Evolutionary conservation across 2,797 vertebrate genomes (phyloP).

Genomic region (Urosaurus nigricauda): DNA sequence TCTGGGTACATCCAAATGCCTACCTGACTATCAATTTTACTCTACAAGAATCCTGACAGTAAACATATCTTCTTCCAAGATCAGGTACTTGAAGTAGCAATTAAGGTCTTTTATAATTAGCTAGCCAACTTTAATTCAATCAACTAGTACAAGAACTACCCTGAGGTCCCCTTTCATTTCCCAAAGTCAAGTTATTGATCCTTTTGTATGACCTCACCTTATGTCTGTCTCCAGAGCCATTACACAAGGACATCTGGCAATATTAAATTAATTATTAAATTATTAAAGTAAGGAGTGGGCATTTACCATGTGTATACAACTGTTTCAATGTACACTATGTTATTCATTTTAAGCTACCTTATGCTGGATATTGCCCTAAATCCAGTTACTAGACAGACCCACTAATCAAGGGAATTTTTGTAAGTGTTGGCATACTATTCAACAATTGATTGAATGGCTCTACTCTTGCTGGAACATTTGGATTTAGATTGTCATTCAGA

Average conservation of each 20-base stretch:
- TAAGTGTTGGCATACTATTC: too few relatives aligned
- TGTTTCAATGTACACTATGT: not conserved
- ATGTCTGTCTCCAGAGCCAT: not conserved
- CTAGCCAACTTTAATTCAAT: constrained; percentile 1
- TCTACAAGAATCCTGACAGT: not conserved
- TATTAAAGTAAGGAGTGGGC: not conserved
- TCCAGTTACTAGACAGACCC: too few relatives aligned
- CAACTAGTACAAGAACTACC: not conserved
- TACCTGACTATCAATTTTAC: not conserved
- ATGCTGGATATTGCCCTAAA: not conserved
- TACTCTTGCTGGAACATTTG: too few relatives aligned
- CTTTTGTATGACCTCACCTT: not conserved
- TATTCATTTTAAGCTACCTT: not conserved
- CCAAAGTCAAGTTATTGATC: constrained; percentile 3
- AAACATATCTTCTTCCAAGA: not conserved
- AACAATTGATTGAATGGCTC: too few relatives aligned
- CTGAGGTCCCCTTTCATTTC: not conserved
- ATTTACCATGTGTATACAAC: not conserved
- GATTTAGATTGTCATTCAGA: too few relatives aligned
- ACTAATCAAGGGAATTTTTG: too few relatives aligned
- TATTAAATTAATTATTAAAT: not conserved
- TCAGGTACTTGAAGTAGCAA: not conserved
- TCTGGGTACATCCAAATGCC: not conserved
- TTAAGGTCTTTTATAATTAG: not conserved
- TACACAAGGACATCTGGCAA: not conserved